A percentile compares a stretch with the other conserved stretches of the same genome.
Evolutionary conservation across 2,888 invertebrate species (phyloP).

Genomic region (Synergus laeviventris): DNA sequence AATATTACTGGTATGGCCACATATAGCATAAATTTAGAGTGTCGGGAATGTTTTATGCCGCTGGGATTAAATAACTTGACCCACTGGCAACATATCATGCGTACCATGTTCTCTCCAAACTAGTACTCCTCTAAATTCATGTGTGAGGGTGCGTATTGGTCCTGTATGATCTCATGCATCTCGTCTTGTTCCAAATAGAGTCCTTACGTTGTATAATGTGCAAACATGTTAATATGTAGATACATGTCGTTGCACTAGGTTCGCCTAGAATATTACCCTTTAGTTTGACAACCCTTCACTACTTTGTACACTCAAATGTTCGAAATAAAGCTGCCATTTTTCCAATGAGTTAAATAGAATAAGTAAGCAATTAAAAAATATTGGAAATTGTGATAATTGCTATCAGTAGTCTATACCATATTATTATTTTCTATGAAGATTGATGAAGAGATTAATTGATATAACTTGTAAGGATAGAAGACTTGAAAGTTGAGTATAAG

Average conservation of each 20-base stretch:
- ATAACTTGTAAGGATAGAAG: background rate
- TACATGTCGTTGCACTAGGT: background rate
- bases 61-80: slow-evolving; percentile 75
- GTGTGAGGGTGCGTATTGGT: background rate
- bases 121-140: slow-evolving; percentile 13
- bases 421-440: background rate
- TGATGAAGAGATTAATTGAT: background rate
- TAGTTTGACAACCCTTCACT: background rate
- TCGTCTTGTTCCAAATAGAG: slow-evolving; percentile 21
- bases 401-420: background rate
- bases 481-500: background rate
- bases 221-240: background rate
- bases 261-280: background rate
- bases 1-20: slow-evolving; percentile 35
- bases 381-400: background rate
- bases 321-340: background rate
- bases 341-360: background rate
- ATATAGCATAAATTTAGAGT: slow-evolving; percentile 57
- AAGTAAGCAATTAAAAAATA: background rate
- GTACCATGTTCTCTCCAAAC: slow-evolving; percentile 41
- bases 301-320: background rate
- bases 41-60: slow-evolving; percentile 70
- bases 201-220: background rate
- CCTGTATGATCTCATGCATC: background rate
- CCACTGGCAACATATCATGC: slow-evolving; percentile 72